These are phyloP conservation scores for Scolopax bukidnonensis DNA, from an alignment of 2,797 vertebrate species.

Conservation along the genomic window DNA sequence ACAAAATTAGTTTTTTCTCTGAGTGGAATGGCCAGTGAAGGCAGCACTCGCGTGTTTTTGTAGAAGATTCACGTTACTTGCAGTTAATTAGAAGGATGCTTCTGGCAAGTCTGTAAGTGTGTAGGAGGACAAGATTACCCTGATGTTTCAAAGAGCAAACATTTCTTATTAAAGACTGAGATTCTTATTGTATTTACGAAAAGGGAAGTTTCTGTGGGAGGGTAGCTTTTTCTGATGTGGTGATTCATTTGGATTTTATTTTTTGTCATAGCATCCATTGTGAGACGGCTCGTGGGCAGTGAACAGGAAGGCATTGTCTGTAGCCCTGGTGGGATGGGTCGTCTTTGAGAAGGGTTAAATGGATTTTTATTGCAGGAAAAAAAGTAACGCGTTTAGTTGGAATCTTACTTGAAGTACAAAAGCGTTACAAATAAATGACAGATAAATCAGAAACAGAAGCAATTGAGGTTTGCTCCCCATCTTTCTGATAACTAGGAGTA, in stretches of 20 bases:
- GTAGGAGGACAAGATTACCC: neutral
- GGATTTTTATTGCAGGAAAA: neutral
- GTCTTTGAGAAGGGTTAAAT: neutral
- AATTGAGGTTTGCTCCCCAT: neutral
- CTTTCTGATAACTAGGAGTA: neutral
- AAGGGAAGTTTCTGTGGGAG: neutral
- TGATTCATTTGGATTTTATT: neutral
- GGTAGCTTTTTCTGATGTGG: neutral
- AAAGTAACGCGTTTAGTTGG: neutral
- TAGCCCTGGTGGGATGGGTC: neutral
- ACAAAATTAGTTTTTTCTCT: neutral
- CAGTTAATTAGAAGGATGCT: neutral
- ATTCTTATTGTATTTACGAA: neutral
- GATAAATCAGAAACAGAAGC: neutral
- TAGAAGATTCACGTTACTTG: neutral
- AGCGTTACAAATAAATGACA: neutral
- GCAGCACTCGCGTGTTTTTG: neutral
- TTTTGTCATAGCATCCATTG: neutral
- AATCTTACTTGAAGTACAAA: neutral
- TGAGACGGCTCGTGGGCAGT: neutral
- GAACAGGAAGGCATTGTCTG: neutral
- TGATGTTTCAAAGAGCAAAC: neutral
- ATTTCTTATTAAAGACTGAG: neutral
- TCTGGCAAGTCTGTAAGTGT: neutral
- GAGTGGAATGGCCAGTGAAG: neutral